Evolutionary conservation across 2,888 invertebrate genomes (phyloP).

Genomic region (Ectemnius cavifrons): DNA sequence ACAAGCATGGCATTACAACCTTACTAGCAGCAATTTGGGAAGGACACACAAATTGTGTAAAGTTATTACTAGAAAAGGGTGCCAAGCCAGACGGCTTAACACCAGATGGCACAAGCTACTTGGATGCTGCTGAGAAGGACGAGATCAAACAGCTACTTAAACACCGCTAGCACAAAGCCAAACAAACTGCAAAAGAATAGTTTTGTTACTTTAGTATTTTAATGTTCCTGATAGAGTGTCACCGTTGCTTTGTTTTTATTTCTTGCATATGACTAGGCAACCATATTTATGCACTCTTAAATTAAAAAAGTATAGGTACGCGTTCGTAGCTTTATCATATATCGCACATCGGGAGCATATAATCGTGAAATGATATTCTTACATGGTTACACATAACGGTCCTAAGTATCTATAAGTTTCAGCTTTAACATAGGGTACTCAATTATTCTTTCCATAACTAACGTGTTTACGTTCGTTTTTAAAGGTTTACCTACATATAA

Average conservation of each 20-base stretch:
- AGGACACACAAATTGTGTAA: slow-evolving; percentile 94
- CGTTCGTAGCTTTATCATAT: slow-evolving; percentile 60
- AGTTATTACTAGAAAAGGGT: slow-evolving; percentile 91
- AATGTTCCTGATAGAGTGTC: slow-evolving; percentile 73
- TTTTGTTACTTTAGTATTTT: slow-evolving; percentile 73
- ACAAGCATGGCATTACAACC: slow-evolving; percentile 97
- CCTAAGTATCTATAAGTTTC: slow-evolving; percentile 49
- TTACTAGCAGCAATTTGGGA: slow-evolving; percentile 98
- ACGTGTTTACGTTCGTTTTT: slow-evolving; percentile 45
- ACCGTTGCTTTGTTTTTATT: slow-evolving; percentile 68
- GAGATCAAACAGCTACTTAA: slow-evolving; percentile 91
- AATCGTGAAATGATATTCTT: slow-evolving; percentile 51
- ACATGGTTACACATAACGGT: slow-evolving; percentile 43
- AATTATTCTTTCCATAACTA: slow-evolving; percentile 28
- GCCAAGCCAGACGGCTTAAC: slow-evolving; percentile 83
- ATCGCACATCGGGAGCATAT: slow-evolving; percentile 53
- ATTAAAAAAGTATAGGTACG: slow-evolving; percentile 58
- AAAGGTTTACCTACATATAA: slow-evolving; percentile 47
- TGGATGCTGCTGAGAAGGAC: slow-evolving; percentile 93
- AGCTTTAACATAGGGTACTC: slow-evolving; percentile 42
- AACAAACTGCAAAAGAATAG: slow-evolving; percentile 65
- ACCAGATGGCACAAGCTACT: slow-evolving; percentile 92
- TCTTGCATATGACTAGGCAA: slow-evolving; percentile 64
- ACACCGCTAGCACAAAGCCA: slow-evolving; percentile 71
- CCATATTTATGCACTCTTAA: slow-evolving; percentile 64